phyloP scores from a whole-genome alignment of 2,797 vertebrate species.

The Sebastes hopkinsi region DNA sequence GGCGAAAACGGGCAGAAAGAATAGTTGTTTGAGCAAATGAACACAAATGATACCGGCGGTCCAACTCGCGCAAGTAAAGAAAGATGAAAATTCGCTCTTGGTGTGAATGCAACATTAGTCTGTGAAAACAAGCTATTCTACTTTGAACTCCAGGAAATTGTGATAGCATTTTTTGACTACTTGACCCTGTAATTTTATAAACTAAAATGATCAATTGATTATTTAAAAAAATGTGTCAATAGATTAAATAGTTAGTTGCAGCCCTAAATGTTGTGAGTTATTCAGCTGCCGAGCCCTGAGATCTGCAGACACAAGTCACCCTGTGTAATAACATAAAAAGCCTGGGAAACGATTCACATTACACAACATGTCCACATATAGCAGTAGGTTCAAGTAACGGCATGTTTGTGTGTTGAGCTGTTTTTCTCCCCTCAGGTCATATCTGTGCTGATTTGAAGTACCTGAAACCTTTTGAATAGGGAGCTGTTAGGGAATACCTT shows the following conservation, averaged over 20 bases:
- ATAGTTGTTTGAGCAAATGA: no score
- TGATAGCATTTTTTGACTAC: no score
- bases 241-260: not conserved
- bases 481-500: not conserved
- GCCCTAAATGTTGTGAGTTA: not conserved
- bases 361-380: not conserved
- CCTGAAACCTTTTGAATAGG: not conserved
- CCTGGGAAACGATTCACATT: not conserved
- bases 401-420: not conserved
- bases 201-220: not conserved
- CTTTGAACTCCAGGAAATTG: no score
- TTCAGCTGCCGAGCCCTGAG: not conserved
- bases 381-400: not conserved
- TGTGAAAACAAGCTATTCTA: no score
- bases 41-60: no score
- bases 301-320: not conserved
- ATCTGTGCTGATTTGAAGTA: not conserved
- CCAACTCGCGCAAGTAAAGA: no score
- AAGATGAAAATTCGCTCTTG: no score
- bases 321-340: not conserved
- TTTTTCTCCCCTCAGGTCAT: conserved; percentile 4
- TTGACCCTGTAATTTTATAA: not conserved
- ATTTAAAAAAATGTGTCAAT: not conserved
- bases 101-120: no score
- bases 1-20: no score